Evolutionary conservation across 2,888 invertebrate genomes (phyloP).

Genomic region (Eupithecia exiguata): DNA sequence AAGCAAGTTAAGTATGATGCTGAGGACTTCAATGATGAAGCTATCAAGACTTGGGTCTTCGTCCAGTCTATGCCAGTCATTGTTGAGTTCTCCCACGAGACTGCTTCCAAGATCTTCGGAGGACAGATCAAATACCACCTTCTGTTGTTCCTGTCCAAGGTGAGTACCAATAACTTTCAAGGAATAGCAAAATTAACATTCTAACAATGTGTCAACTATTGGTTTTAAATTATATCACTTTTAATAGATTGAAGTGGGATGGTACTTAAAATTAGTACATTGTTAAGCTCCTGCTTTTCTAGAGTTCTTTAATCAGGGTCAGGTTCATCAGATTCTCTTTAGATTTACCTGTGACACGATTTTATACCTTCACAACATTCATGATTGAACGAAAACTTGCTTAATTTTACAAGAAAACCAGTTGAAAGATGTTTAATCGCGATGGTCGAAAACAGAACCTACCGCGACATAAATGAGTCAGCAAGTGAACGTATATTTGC

Average conservation of each 20-base stretch:
- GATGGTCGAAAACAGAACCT: not conserved
- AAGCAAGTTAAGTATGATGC: slow-evolving; percentile 89
- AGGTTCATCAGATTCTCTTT: not conserved
- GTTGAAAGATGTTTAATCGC: not conserved
- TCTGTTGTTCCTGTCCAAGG: slow-evolving; percentile 96
- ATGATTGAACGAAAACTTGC: not conserved
- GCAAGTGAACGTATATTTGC: slow-evolving; percentile 28
- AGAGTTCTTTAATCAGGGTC: not conserved
- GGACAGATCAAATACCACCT: slow-evolving; percentile 99
- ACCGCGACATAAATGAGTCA: slow-evolving; percentile 17
- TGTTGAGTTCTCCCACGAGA: slow-evolving; percentile 98
- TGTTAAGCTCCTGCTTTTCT: not conserved
- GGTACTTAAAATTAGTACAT: not conserved
- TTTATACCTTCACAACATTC: not conserved
- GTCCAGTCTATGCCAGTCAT: slow-evolving; percentile 94
- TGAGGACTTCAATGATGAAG: slow-evolving; percentile 85
- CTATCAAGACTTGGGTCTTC: slow-evolving; percentile 92
- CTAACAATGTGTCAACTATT: not conserved
- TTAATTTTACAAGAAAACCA: not conserved
- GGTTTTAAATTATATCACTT: not conserved
- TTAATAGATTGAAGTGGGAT: not conserved
- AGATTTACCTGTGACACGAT: not conserved
- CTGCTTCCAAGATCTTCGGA: slow-evolving; percentile 98
- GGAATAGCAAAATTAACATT: not conserved
- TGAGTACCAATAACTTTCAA: slow-evolving; percentile 47